A percentile compares a stretch with the other conserved stretches of the same genome.
These are phyloP conservation scores for Apodemus sylvaticus DNA, from an alignment of 2,113 vertebrate genomes.

Conservation along the genomic window DNA sequence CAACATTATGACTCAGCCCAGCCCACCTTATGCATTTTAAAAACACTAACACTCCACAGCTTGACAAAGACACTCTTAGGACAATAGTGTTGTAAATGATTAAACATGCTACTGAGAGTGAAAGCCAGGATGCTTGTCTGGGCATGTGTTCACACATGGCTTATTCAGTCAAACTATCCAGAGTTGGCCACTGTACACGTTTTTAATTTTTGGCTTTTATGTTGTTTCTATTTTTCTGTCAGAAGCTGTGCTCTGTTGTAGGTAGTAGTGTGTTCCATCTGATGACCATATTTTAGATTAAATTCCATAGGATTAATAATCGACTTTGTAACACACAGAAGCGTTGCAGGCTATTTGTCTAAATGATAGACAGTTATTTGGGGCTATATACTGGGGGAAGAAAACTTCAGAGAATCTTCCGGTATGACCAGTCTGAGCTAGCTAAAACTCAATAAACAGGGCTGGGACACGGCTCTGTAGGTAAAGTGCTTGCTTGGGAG, in stretches of 20 bases:
- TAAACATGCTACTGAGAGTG: not conserved
- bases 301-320: not conserved
- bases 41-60: not conserved
- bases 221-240: slow-evolving; percentile 22
- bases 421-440: not conserved
- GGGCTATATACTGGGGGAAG: not conserved
- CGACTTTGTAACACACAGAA: not conserved
- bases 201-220: slow-evolving; percentile 42
- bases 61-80: not conserved
- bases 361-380: not conserved
- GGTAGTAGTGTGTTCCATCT: not conserved
- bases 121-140: not conserved
- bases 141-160: not conserved
- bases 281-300: slow-evolving; percentile 22
- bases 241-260: not conserved
- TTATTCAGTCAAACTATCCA: not conserved
- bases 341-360: not conserved
- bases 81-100: not conserved
- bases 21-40: not conserved
- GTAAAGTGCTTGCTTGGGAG: not conserved
- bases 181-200: not conserved
- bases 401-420: not conserved
- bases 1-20: not conserved
- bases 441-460: not conserved
- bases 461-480: not conserved